These are phyloP conservation scores for Drosophila differens DNA, from an alignment of 2,888 invertebrate genomes.

Conservation along the genomic window DNA sequence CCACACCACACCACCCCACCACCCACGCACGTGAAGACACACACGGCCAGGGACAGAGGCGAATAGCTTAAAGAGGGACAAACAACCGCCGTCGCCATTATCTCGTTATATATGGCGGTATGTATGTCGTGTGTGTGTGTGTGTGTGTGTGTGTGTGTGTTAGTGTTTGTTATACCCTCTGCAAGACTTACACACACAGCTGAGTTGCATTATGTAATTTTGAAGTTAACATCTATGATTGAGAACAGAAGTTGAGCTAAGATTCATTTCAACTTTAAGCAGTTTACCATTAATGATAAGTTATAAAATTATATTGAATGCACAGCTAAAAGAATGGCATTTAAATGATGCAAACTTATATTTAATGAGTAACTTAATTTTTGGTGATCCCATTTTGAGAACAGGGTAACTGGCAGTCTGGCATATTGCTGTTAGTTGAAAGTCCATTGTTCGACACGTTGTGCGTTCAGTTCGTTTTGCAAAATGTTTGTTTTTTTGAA, in stretches of 20 bases:
- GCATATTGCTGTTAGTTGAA: not conserved
- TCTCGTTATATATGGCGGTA: slow-evolving; percentile 13
- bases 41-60: slow-evolving; percentile 11
- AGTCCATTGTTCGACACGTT: slow-evolving; percentile 21
- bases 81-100: slow-evolving; percentile 65
- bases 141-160: not conserved
- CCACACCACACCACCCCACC: slow-evolving; percentile 12
- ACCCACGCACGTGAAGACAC: slow-evolving; percentile 11
- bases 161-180: slow-evolving; percentile 45
- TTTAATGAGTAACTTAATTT: not conserved
- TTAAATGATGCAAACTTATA: not conserved
- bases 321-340: not conserved
- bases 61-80: slow-evolving; percentile 64
- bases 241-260: not conserved
- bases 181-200: not conserved
- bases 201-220: not conserved
- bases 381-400: not conserved
- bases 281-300: not conserved
- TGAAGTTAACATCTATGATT: not conserved
- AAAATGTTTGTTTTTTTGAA: slow-evolving; percentile 61
- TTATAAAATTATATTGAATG: not conserved
- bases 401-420: slow-evolving; percentile 11
- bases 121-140: not conserved
- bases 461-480: slow-evolving; percentile 47
- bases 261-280: not conserved